Base-by-base conservation (phyloP, 2,888 invertebrate genomes). In the Eustalomyia histrio region DNA sequence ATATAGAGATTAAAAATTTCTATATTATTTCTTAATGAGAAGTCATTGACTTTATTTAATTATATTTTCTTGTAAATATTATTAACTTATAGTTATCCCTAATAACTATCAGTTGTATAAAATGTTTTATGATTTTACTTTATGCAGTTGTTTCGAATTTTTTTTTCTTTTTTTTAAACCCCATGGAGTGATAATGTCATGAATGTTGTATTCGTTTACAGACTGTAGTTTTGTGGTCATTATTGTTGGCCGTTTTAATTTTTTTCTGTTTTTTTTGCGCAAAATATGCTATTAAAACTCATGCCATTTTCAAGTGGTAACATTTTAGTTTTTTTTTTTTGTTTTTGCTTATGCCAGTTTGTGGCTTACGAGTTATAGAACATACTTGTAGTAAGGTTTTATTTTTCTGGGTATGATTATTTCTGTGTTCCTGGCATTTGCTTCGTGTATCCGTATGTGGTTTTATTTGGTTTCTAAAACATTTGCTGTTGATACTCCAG, bases 171-270 rank as follows among this genome's bases (percentile, higher is more conserved):
- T 57, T 6, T 39, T n/a, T 64, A 58, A 58, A 29, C 16, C 53
- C 58, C 67, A 39, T 47, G 39, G 61, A 63, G 67, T 24, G 67
- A 55, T 73, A 68, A 72, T 63, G 39, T 52, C 55, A 33, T 39
- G 29, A 43, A 35, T 52, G 18, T 47, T 58, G 24, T 60, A n/a
- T 57, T 33, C 33, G 17, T 3, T 50, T 35, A 17, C 21, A 55
- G 50, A 65, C 47, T 39, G 7, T 10, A 43, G 55, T 73, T n/a
- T 63, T 79, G 74, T 74, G 79, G 79, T 79, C 79, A 79, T 74
- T 75, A 35, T 18, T 78, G 14, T 67, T 72, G 65, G n/a, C 24
- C 14, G 16, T 73, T 68, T 73, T 47, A 47, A 50, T 10, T 33
- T 39, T 63, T 43, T 63, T 55, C 2, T 58, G 57, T 17, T 8